These are phyloP conservation scores for Pterois miles DNA, from an alignment of 2,797 vertebrate species.

Conservation along the genomic window DNA sequence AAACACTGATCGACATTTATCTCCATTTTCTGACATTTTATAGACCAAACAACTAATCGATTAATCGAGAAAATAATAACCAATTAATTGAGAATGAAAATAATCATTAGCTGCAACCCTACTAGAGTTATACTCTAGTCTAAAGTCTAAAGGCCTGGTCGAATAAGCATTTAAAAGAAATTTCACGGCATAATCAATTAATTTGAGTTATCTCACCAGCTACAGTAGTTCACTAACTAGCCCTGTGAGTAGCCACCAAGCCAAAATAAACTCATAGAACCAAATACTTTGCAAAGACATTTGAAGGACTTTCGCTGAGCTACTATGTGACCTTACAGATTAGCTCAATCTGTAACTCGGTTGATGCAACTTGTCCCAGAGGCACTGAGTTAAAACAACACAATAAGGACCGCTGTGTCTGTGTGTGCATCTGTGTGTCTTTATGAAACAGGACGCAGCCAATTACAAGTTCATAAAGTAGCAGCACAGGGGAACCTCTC, in stretches of 20 bases:
- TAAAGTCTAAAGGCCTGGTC: background rate
- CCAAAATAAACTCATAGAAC: background rate
- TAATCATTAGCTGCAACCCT: background rate
- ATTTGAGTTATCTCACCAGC: background rate
- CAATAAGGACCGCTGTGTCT: background rate
- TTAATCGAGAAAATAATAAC: no score
- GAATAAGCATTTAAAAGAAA: background rate
- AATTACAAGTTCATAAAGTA: conserved; percentile 73
- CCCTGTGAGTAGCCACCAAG: background rate
- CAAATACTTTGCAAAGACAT: background rate
- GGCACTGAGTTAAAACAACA: background rate
- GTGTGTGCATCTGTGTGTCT: conserved; percentile 8
- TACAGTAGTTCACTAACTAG: background rate
- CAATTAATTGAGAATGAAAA: no score
- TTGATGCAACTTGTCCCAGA: conserved; percentile 34
- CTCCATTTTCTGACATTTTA: no score
- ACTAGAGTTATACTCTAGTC: background rate
- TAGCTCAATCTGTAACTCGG: conserved; percentile 3
- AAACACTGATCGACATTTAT: no score
- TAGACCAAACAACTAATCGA: no score
- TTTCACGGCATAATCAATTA: background rate
- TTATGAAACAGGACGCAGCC: conserved; percentile 58
- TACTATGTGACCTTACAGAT: background rate
- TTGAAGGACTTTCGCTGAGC: background rate
- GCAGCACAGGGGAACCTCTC: conserved; percentile 22